Evolutionary conservation across 2,888 invertebrate species (phyloP).

Genomic region (Tubulanus polymorphus): DNA sequence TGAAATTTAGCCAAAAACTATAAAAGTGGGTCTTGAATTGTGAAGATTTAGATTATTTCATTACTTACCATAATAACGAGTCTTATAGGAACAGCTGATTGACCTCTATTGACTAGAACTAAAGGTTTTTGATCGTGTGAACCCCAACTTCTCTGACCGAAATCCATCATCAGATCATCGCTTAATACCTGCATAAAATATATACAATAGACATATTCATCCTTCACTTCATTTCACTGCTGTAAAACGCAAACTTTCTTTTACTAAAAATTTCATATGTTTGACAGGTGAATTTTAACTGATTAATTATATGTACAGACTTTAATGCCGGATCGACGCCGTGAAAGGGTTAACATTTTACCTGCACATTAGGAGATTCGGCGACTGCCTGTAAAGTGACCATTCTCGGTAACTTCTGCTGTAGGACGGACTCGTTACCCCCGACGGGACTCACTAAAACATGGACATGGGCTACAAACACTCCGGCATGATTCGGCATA

Average conservation of each 20-base stretch:
- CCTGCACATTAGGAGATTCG: constrained; percentile 20
- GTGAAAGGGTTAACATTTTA: too few relatives aligned
- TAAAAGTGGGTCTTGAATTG: too few relatives aligned
- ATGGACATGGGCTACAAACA: constrained; percentile 33
- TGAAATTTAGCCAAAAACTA: too few relatives aligned
- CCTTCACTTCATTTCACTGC: too few relatives aligned
- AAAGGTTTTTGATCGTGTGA: constrained; percentile 26
- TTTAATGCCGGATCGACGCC: too few relatives aligned
- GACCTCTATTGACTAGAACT: constrained; percentile 30
- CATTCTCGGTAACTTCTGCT: constrained; percentile 6
- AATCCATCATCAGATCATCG: constrained; percentile 22
- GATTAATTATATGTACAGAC: too few relatives aligned
- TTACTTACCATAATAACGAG: constrained; percentile 35
- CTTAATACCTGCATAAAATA: too few relatives aligned
- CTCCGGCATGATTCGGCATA: constrained; percentile 33
- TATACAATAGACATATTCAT: too few relatives aligned
- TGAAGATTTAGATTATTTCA: too few relatives aligned
- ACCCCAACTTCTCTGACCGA: constrained; percentile 39
- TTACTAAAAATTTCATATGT: too few relatives aligned
- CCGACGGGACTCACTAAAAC: constrained; percentile 17
- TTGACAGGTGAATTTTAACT: too few relatives aligned
- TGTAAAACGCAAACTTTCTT: too few relatives aligned
- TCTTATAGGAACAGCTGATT: constrained; percentile 32
- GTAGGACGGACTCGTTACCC: constrained; percentile 9
- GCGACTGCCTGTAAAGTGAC: constrained; percentile 18